Base-by-base conservation (phyloP, 37 sponge, comb jelly and placozoan genomes). In the Chondrilla cf. caribensis region DNA sequence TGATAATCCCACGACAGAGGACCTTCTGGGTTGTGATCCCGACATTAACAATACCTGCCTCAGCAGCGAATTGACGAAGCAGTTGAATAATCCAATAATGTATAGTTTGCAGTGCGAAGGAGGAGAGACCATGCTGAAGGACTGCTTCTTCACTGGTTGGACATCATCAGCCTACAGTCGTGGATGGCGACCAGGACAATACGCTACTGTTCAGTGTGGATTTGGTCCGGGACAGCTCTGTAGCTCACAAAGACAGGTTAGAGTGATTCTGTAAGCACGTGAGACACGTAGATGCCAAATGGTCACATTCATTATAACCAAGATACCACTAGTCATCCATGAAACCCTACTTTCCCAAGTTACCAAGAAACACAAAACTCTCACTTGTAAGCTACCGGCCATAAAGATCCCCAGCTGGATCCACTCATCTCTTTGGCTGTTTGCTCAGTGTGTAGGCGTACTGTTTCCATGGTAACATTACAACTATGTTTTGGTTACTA, bases 191-290 rank as follows among this genome's bases (percentile, higher is more conserved):
- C 41, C 76, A 40, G 76, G 76, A 39, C 31, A 73, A 25, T 39
- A 43, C n/a, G 92, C 89, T 39, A 88, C 92, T 22, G 89, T 92
- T 19, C 59, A 81, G 25, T 92, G 92, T 82, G 86, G 83, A 1
- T 92, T 83, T 70, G 31, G 35, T 5, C 84, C 90, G 29, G 80
- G 83, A 38, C 54, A 39, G 32, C 28, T 7, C 72, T 89, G 89
- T 44, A 26, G 38, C 60, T n/a, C 38, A 39, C 36, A 29, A 25
- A 21, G 35, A 17, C 55, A 32, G 70, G 70, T 82, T 8, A 72
- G 59, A 25, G 15, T 62, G 64, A 19, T 55, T 55, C 11, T 55
- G 57, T 11, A 55, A 17, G n/a, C n/a, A n/a, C n/a, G n/a, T n/a
- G n/a, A n/a, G n/a, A n/a, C n/a, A n/a, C n/a, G n/a, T n/a, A n/a